Evolutionary conservation across 2,797 vertebrate species (phyloP).

Genomic region (Myotis planiceps): DNA sequence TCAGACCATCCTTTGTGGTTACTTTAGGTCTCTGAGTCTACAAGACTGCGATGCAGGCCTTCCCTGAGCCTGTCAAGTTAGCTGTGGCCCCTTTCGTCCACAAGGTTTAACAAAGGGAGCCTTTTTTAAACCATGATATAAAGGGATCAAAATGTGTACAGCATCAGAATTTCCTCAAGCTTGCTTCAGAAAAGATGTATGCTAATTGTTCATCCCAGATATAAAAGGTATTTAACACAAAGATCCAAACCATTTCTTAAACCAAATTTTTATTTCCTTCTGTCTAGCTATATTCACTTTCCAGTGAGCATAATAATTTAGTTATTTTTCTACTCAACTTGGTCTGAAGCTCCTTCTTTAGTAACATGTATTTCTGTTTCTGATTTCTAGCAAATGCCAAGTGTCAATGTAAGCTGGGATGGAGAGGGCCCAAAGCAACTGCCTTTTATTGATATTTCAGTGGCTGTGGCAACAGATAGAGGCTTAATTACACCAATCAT

Average conservation of each 20-base stretch:
- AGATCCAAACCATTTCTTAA: slow-evolving; percentile 30
- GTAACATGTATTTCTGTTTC: slow-evolving; percentile 50
- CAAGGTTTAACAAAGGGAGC: neutral
- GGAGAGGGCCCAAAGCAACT: slow-evolving; percentile 91
- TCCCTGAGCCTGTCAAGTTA: too few species aligned
- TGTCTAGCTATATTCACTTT: slow-evolving; percentile 42
- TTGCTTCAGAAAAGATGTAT: neutral
- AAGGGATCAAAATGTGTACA: slow-evolving; percentile 19
- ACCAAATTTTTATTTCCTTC: slow-evolving; percentile 7
- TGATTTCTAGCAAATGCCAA: slow-evolving; percentile 93
- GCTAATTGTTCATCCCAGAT: neutral
- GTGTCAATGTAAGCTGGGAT: slow-evolving; percentile 95
- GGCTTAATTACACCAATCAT: slow-evolving; percentile 97
- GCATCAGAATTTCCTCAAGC: neutral
- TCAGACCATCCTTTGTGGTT: too few species aligned
- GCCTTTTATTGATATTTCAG: slow-evolving; percentile 93
- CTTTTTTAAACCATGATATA: neutral
- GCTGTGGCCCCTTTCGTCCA: too few species aligned
- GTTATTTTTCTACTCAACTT: slow-evolving; percentile 57
- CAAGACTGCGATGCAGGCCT: too few species aligned
- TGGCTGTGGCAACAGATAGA: slow-evolving; percentile 95
- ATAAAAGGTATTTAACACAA: neutral
- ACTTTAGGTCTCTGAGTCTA: too few species aligned
- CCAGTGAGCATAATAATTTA: neutral
- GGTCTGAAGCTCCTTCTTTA: slow-evolving; percentile 23